Conservation (phyloP, 2,797 vertebrate species). For the Xiphophorus birchmanni region DNA sequence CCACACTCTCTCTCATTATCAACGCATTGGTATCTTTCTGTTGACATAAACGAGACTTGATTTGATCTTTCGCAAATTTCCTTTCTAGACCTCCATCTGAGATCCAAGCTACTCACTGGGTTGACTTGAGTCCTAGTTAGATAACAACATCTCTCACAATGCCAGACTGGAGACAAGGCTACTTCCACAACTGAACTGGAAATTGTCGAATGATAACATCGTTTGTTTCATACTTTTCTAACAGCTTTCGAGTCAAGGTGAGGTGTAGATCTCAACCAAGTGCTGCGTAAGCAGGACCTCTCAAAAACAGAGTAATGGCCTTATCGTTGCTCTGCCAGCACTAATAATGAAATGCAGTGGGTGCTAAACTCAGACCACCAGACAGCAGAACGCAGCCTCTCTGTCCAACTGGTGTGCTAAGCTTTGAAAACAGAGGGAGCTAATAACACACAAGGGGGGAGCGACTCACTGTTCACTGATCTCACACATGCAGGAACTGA, state of each 20-base stretch:
- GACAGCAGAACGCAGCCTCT: slow-evolving; percentile 8
- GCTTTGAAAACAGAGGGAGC: slow-evolving; percentile 12
- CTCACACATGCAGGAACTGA: slow-evolving; percentile 43
- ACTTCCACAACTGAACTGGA: slow-evolving; percentile 27
- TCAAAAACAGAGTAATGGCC: slow-evolving; percentile 14
- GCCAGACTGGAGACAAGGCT: slow-evolving; percentile 17
- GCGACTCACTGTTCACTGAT: slow-evolving; percentile 26
- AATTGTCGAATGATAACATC: slow-evolving; percentile 20
- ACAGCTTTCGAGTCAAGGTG: slow-evolving; percentile 2
- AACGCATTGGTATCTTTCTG: slow-evolving; percentile 29
- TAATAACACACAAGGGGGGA: slow-evolving; percentile 9
- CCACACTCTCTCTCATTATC: slow-evolving; percentile 20
- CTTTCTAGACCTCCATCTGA: slow-evolving; percentile 35
- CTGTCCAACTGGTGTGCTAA: slow-evolving; percentile 3
- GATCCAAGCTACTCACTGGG: slow-evolving; percentile 18
- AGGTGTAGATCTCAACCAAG: slow-evolving; percentile 11
- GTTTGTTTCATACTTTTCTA: slow-evolving; percentile 6
- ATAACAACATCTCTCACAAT: slow-evolving; percentile 22
- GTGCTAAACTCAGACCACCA: slow-evolving; percentile 21
- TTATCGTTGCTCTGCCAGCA: slow-evolving; percentile 2
- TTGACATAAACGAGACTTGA: slow-evolving; percentile 30
- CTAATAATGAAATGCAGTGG: slow-evolving; percentile 16
- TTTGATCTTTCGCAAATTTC: slow-evolving; percentile 38
- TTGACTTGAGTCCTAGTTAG: slow-evolving; percentile 25
- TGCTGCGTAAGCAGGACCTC: not conserved